Evolutionary conservation across 2,797 vertebrate genomes (phyloP).

Genomic region (Cottoperca gobio): DNA sequence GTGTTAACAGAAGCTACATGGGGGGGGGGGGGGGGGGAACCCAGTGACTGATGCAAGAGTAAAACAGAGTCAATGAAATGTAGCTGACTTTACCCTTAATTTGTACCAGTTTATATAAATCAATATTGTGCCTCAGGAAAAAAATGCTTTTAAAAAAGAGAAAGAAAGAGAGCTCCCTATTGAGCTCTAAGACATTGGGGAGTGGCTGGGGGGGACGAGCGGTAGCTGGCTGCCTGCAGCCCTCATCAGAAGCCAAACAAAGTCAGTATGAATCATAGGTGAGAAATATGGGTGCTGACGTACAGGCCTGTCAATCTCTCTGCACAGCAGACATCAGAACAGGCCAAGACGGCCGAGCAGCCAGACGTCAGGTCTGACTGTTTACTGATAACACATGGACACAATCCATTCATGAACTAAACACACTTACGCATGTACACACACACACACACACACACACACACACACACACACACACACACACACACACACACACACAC

Average conservation of each 20-base stretch:
- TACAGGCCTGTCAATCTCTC: conserved; percentile 60
- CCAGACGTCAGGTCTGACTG: conserved; percentile 62
- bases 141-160: not conserved
- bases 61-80: not conserved
- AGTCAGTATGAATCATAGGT: conserved; percentile 72
- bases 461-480: conserved; percentile 30
- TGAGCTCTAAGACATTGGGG: conserved; percentile 31
- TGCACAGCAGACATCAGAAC: conserved; percentile 53
- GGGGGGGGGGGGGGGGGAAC: too few relatives aligned
- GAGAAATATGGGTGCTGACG: conserved; percentile 73
- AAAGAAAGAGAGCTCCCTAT: not conserved
- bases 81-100: not conserved
- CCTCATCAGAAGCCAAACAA: conserved; percentile 67
- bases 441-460: conserved; percentile 22
- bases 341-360: conserved; percentile 44
- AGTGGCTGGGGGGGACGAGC: conserved; percentile 5
- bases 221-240: conserved; percentile 37
- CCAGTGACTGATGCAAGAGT: not conserved
- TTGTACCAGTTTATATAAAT: conserved; percentile 8
- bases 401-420: conserved; percentile 51
- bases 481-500: conserved; percentile 31
- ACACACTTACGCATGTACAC: conserved; percentile 15
- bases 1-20: not conserved
- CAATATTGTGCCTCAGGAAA: not conserved
- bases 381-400: conserved; percentile 76